Evolutionary conservation across 2,888 invertebrate species (phyloP).

Genomic region (Eulithis testata): DNA sequence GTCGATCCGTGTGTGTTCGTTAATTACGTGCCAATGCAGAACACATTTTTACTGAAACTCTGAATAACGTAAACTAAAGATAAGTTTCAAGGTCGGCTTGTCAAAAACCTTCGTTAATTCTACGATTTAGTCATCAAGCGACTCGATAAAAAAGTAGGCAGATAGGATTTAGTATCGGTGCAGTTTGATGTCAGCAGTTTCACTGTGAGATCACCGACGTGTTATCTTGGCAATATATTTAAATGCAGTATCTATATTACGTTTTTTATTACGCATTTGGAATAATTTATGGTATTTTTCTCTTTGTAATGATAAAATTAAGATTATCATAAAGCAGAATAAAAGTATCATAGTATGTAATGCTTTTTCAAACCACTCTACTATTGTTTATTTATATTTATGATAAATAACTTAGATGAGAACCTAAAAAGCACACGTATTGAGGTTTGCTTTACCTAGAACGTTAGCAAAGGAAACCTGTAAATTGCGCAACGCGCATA

Average conservation of each 20-base stretch:
- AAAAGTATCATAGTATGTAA: too few species aligned
- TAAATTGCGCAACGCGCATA: constrained; percentile 29
- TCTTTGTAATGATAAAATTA: neutral
- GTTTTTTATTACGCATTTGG: too few species aligned
- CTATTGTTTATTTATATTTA: neutral
- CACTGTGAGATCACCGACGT: neutral
- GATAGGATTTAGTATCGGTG: too few species aligned
- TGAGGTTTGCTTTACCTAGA: neutral
- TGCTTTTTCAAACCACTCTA: neutral
- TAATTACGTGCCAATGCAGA: constrained; percentile 53
- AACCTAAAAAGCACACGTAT: neutral
- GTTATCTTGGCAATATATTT: neutral
- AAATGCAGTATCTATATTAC: neutral
- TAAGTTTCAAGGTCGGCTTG: constrained; percentile 26
- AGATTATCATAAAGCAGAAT: too few species aligned
- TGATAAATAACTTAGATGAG: neutral
- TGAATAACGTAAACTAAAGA: constrained; percentile 37
- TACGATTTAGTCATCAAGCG: neutral
- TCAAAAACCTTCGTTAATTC: constrained; percentile 13
- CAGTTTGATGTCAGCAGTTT: neutral
- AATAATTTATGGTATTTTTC: constrained; percentile 1
- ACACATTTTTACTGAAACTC: constrained; percentile 46
- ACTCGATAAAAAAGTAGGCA: too few species aligned
- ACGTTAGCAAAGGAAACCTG: constrained; percentile 24
- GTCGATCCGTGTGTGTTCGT: constrained; percentile 44